Conservation (phyloP, 2,888 invertebrate genomes). For the Plebejus argus region DNA sequence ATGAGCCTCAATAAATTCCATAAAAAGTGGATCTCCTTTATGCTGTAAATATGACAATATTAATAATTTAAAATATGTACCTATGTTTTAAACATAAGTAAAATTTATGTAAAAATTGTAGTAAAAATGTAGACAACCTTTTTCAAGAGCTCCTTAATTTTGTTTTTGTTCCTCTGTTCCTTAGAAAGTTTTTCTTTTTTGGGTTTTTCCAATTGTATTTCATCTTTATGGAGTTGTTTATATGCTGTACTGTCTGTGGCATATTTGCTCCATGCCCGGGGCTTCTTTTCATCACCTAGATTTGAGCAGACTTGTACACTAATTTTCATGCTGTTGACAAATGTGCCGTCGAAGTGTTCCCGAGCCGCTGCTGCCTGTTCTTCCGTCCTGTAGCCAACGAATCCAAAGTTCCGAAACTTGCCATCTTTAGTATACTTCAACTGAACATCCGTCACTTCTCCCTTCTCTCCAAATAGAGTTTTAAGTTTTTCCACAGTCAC, state of each 20-base stretch:
- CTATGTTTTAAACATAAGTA: no score
- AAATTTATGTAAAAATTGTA: background rate
- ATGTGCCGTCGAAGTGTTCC: slow-evolving; percentile 90
- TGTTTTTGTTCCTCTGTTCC: slow-evolving; percentile 69
- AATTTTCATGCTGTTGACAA: slow-evolving; percentile 90
- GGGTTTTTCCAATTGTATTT: slow-evolving; percentile 50
- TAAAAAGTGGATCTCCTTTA: slow-evolving; percentile 93
- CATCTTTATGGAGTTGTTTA: slow-evolving; percentile 75
- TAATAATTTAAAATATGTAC: background rate
- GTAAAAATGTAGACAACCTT: slow-evolving; percentile 71
- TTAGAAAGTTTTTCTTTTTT: slow-evolving; percentile 60
- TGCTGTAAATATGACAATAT: slow-evolving; percentile 70
- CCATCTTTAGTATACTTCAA: slow-evolving; percentile 96
- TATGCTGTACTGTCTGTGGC: slow-evolving; percentile 87
- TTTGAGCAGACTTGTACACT: slow-evolving; percentile 87
- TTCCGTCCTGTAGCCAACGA: slow-evolving; percentile 93
- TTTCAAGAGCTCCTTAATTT: slow-evolving; percentile 84
- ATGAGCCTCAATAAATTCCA: slow-evolving; percentile 94
- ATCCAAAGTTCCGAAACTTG: slow-evolving; percentile 95
- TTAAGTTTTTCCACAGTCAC: slow-evolving; percentile 88
- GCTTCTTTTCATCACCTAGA: slow-evolving; percentile 86
- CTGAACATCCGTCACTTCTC: slow-evolving; percentile 95
- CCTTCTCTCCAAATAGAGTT: slow-evolving; percentile 88
- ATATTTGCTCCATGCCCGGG: slow-evolving; percentile 96
- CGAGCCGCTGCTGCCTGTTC: slow-evolving; percentile 89